These are phyloP conservation scores for Alethe castanea DNA, from an alignment of 2,113 vertebrate species.

Conservation along the genomic window DNA sequence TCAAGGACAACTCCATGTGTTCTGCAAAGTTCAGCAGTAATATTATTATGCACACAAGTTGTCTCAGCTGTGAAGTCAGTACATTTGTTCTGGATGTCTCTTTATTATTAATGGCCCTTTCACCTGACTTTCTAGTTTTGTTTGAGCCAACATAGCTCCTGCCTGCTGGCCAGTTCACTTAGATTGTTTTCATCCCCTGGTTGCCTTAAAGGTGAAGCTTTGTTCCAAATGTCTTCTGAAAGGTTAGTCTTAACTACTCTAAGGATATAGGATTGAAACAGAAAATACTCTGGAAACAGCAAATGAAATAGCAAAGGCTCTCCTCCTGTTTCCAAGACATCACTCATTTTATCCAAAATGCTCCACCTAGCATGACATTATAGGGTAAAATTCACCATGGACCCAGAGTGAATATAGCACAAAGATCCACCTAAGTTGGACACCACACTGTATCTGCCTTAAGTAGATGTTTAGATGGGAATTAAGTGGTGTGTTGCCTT, in stretches of 20 bases:
- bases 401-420: not conserved
- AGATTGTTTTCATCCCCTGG: not conserved
- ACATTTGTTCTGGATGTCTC: constrained; percentile 52
- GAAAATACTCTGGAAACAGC: not conserved
- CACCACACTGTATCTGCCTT: not conserved
- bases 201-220: constrained; percentile 50
- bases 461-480: not conserved
- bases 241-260: constrained; percentile 23
- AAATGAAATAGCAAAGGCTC: not conserved
- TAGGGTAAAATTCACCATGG: not conserved
- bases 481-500: not conserved
- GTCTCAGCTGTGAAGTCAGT: constrained; percentile 47
- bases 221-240: constrained; percentile 39
- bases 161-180: constrained; percentile 25
- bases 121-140: constrained; percentile 27
- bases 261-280: not conserved
- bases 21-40: constrained; percentile 61
- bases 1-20: constrained; percentile 44
- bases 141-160: constrained; percentile 28
- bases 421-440: not conserved
- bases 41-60: constrained; percentile 57
- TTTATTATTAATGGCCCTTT: constrained; percentile 58
- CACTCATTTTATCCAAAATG: not conserved
- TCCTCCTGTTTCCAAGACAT: not conserved
- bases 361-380: not conserved